Conservation (phyloP, 2,888 invertebrate genomes). For the Petrolisthes manimaculis region DNA sequence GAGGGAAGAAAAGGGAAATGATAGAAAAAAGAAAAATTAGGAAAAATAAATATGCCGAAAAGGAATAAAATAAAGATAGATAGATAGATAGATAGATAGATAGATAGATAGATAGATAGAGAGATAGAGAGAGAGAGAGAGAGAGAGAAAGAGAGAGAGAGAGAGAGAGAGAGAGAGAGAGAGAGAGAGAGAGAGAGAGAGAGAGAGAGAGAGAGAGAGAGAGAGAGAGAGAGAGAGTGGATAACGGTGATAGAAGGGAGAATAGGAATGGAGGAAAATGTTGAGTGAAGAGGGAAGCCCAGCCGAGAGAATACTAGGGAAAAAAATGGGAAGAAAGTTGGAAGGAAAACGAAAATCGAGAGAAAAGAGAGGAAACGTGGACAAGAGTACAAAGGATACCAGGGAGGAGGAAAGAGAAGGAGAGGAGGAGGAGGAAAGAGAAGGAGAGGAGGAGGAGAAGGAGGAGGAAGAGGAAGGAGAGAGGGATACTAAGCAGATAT, state of each 20-base stretch:
- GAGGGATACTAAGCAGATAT: background rate
- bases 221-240: too few species aligned
- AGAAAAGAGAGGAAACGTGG: background rate
- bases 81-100: background rate
- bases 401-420: background rate
- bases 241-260: background rate
- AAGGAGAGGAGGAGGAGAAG: background rate
- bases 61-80: background rate
- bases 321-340: background rate
- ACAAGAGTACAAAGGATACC: background rate
- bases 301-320: background rate
- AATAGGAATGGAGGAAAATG: background rate
- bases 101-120: background rate
- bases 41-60: background rate
- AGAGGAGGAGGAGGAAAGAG: background rate
- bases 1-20: background rate
- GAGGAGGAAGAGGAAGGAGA: background rate
- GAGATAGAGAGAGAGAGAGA: too few species aligned
- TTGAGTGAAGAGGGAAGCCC: background rate
- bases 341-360: background rate
- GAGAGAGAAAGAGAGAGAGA: background rate
- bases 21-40: background rate
- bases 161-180: constrained; percentile 3
- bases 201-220: too few species aligned
- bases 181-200: constrained; percentile 9